Evolutionary conservation across 64 coral and sea anemone genomes (phyloP), one percentile per base, ranked within the genome.

Genomic region (Porites lutea): DNA sequence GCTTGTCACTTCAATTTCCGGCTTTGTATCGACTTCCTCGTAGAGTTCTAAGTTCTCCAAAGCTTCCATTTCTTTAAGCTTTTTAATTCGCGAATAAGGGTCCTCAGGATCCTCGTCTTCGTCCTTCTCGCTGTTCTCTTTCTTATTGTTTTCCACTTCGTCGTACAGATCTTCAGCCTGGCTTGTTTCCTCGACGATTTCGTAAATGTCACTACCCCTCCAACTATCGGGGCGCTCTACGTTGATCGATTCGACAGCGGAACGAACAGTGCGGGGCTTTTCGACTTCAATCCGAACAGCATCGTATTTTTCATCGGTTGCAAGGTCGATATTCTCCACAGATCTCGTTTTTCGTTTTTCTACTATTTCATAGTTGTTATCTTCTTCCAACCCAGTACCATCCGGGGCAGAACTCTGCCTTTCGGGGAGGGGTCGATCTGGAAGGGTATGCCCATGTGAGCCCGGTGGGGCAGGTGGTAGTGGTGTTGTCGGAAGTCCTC

Each of bases 391-490:
- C 18, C 14, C 13, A 0, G 61, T 50, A 18, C 6, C 63, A 45
- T 64, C 44, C 5, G 81, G 81, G n/a, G 63, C 81, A 13, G 81
- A 84, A 69, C 8, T 8, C 19, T 84, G 81, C 69, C 81, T 67
- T 4, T 68, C 45, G 19, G 81, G 45, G 4, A 84, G 9, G 5
- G 81, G 81, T 15, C 61, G 61, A 0, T 4, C 46, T 12, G 54
- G 54, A 19, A 76, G 73, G 6, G 73, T 6, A 48, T 13, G 48
- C 4, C 46, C 47, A 16, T 45, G 48, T 5, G 48, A 18, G 5
- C 5, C 14, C 0, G 73, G 73, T 13, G 81, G 81, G 15, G 46
- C 59, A 1, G 81, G 81, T 0, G 81, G 81, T 1, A 20, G 15
- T 8, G 81, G 81, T 0, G 81, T 62, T 1, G 48, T 16, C 15